Evolutionary conservation across 2,888 invertebrate species (phyloP), one percentile per base, ranked within the genome.

Genomic region (Drepana falcataria): DNA sequence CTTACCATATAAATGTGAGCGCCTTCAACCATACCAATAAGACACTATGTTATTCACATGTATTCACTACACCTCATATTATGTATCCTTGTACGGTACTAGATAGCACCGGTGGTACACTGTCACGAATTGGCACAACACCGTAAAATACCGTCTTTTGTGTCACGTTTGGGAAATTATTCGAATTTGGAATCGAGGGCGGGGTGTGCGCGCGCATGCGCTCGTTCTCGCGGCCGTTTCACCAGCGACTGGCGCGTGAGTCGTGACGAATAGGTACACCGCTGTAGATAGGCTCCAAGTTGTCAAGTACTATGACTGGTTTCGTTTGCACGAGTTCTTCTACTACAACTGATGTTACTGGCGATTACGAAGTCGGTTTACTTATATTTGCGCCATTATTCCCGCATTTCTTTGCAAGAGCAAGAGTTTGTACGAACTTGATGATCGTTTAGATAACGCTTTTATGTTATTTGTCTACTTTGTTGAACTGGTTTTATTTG

Each of bases 1-100:
- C 83, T 84, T 74, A 87, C 88, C 83, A 75, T 83, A 80, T 79
- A 83, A 83, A 83, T 74, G 68, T 71, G 74, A 81, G 78, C 72
- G 66, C 75, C 70, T 75, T 69, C 64, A 61, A 71, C 73, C 73
- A 66, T 69, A 68, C 58, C 63, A 71, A 65, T 75, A 75, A 75
- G 64, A 71, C 77, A 81, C 79, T 77, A 71, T 53, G 55, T 59
- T 66, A 60, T 66, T 83, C 85, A 85, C 85, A 83, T 84, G 70
- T 78, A 75, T 68, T 66, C 83, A 83, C 80, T 73, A 66, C 78
- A 82, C 81, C 63, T 73, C 71, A 77, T 73, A 64, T 64, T 67
- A 69, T 63, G 59, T 57, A 55, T 63, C 68, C 63, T 55, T 59
- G 60, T 60, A 65, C 66, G 63, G 59, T 67, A 64, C 71, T 62